Base-by-base conservation (phyloP, 2,113 vertebrate species). In the Anolis sagrei region DNA sequence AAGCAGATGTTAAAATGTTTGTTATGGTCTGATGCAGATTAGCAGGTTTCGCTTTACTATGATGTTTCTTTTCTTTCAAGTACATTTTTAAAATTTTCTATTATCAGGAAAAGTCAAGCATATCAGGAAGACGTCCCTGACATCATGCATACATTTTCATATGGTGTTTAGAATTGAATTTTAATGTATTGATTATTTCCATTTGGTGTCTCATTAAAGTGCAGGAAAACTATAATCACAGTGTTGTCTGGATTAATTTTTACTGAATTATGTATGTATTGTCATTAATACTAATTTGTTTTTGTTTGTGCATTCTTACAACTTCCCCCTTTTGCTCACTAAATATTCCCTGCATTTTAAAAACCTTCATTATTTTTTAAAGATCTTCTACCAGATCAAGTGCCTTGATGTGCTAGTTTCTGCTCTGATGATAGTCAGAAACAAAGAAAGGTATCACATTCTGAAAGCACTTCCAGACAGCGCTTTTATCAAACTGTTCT, bases 231-330 rank as follows among this genome's bases (percentile, higher is more conserved):
- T 76, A 93, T 90, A 94, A 94, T 93, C 80, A 90, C 88, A 87
- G 80, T 58, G n/a, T 91, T 94, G 70, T 34, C 48, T 89, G 95
- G 92, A 95, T 96, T 95, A 93, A 95, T 94, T 80, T 93, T 91
- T 87, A 86, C 92, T 90, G 72, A 79, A 93, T 94, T 83, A 64
- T 86, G 91, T 27, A 51, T 83, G 94, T 93, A 94, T 93, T 78
- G 87, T 44, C 88, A 95, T 95, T 95, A 95, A 95, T 95, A 95
- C 76, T 90, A 90, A 89, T 90, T 90, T 94, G 83, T 76, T 91
- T 86, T 95, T 93, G 88, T 66, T 89, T 86, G 89, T 85, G 58
- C 89, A 94, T 94, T 95, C 88, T 92, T 87, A 94, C 91, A 72
- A 62, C 44, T 92, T 89, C 92, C 91, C 91, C 89, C 58, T 4